phyloP scores from a whole-genome alignment of 2,888 invertebrate genomes.

The Ctenicera cuprea region DNA sequence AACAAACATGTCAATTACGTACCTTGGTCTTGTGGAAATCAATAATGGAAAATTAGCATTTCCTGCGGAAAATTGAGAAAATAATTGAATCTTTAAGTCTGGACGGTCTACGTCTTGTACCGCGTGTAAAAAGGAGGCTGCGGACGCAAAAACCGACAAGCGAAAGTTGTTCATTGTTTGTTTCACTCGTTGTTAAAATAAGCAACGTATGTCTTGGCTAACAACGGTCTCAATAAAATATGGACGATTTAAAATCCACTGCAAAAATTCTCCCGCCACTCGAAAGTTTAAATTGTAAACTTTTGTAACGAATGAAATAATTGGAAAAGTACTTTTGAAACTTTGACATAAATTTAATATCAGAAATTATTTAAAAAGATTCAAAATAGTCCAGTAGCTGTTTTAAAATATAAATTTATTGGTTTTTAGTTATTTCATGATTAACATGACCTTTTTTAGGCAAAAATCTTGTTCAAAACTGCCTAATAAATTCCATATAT shows the following conservation, averaged over 20 bases:
- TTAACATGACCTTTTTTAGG: no score
- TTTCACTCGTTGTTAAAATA: neutral
- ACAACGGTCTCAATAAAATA: slow-evolving; percentile 24
- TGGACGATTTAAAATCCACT: slow-evolving; percentile 48
- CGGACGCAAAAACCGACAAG: neutral
- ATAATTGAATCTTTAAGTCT: slow-evolving; percentile 38
- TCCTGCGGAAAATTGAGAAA: slow-evolving; percentile 45
- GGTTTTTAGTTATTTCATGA: no score
- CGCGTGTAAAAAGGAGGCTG: slow-evolving; percentile 53
- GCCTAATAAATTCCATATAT: no score
- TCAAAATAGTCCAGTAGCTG: no score
- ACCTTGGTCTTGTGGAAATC: slow-evolving; percentile 43
- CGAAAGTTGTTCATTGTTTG: no score
- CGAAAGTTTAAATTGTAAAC: slow-evolving; percentile 33
- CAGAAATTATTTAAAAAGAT: no score
- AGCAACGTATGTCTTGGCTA: slow-evolving; percentile 24
- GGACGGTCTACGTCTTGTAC: slow-evolving; percentile 48
- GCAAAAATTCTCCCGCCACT: slow-evolving; percentile 44
- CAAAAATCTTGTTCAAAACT: no score
- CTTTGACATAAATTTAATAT: neutral
- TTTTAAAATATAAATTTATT: no score
- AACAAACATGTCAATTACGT: slow-evolving; percentile 19
- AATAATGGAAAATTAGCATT: slow-evolving; percentile 50
- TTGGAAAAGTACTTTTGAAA: neutral
- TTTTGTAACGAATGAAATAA: neutral